Conservation (phyloP, 2,797 vertebrate species). For the Enteromius paludinosus region DNA sequence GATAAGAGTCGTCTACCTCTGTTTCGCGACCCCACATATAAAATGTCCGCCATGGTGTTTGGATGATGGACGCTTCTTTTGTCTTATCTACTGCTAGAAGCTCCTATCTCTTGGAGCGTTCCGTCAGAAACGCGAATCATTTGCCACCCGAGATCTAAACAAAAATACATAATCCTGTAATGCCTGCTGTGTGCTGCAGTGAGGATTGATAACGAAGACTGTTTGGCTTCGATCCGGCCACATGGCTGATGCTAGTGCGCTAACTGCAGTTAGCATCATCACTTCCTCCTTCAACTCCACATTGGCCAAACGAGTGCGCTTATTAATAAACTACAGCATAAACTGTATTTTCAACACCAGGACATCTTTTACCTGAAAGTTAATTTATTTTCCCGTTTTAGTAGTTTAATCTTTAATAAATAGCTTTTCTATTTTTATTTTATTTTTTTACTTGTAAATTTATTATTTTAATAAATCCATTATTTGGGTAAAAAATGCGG, state of each 20-base stretch:
- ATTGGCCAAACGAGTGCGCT: neutral
- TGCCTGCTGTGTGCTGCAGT: accelerated
- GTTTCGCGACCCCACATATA: constrained; percentile 59
- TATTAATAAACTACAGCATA: neutral
- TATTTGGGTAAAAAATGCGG: too few relatives aligned
- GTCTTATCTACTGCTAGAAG: neutral
- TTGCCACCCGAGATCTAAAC: neutral
- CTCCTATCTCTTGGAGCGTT: too few relatives aligned
- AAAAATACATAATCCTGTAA: accelerated
- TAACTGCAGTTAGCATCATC: constrained; percentile 61
- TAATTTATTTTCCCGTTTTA: neutral
- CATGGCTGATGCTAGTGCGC: constrained; percentile 74
- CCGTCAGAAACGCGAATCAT: too few relatives aligned
- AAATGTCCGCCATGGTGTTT: constrained; percentile 81
- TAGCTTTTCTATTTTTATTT: neutral
- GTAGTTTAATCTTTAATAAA: neutral
- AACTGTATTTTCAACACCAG: neutral
- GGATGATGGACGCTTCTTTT: constrained; percentile 57
- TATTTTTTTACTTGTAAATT: too few relatives aligned
- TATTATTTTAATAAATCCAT: too few relatives aligned
- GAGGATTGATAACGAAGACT: neutral
- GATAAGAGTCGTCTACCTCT: neutral
- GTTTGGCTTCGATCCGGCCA: constrained; percentile 77
- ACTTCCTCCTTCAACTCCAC: constrained; percentile 43
- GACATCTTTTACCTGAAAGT: too few relatives aligned